phyloP scores from a whole-genome alignment of 2,797 vertebrate genomes.

The Poecilia gillii region DNA sequence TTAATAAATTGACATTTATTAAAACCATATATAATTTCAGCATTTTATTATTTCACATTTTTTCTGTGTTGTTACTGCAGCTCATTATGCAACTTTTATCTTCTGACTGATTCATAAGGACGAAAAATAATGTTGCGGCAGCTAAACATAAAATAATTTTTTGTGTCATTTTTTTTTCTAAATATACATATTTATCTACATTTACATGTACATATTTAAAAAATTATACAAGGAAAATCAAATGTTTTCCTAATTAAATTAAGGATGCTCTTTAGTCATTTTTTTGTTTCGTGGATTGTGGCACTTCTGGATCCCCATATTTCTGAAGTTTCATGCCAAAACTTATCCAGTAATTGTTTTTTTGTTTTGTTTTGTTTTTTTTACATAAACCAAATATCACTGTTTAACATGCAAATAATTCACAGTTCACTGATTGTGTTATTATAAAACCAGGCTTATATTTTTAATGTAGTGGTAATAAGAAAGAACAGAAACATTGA shows the following conservation, averaged over 20 bases:
- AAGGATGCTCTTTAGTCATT: not conserved
- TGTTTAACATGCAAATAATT: not conserved
- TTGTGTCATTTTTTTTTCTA: not conserved
- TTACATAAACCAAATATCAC: too few species aligned
- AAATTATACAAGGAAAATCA: not conserved
- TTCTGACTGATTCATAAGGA: not conserved
- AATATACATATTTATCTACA: not conserved
- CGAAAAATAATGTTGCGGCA: not conserved
- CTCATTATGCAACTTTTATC: not conserved
- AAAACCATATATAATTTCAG: not conserved
- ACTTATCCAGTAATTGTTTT: not conserved
- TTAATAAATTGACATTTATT: not conserved
- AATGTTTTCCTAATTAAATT: not conserved
- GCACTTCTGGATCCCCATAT: not conserved
- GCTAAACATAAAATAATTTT: not conserved
- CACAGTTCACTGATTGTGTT: not conserved
- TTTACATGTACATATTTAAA: not conserved
- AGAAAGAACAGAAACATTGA: not conserved
- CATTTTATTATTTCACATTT: not conserved
- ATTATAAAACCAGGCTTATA: not conserved
- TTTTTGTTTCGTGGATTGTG: not conserved
- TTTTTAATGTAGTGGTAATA: not conserved
- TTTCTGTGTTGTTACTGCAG: not conserved
- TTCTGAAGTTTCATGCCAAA: not conserved
- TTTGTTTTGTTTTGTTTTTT: not conserved